These are phyloP conservation scores for Drosophila subpulchrella DNA, from an alignment of 1,140 invertebrate species.

Conservation along the genomic window DNA sequence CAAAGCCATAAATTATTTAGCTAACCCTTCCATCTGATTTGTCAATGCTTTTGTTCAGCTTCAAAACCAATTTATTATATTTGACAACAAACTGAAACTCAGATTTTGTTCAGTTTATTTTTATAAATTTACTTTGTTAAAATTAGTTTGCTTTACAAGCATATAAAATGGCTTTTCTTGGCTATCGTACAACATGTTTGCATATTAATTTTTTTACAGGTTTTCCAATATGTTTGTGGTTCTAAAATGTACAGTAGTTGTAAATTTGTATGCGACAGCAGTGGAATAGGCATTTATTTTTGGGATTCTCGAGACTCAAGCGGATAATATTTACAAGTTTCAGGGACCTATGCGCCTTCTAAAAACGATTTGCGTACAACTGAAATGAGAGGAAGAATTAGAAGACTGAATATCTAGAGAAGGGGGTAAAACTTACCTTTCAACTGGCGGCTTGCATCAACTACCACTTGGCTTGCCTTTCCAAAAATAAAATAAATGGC, in stretches of 20 bases:
- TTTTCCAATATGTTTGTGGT: conserved; percentile 31
- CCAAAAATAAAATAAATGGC: conserved; percentile 26
- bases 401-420: neutral
- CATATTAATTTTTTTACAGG: conserved; percentile 8
- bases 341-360: conserved; percentile 42
- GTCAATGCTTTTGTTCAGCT: conserved; percentile 64
- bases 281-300: conserved; percentile 49
- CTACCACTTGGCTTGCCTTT: conserved; percentile 26
- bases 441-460: conserved; percentile 25
- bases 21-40: conserved; percentile 54
- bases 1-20: conserved; percentile 3
- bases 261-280: conserved; percentile 68
- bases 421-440: conserved; percentile 18
- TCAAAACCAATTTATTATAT: conserved; percentile 14
- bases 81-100: conserved; percentile 16
- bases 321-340: conserved; percentile 49
- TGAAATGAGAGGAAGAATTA: conserved; percentile 20
- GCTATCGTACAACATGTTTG: conserved; percentile 47
- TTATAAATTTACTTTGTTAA: conserved; percentile 48
- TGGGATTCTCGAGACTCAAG: conserved; percentile 25
- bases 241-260: conserved; percentile 67
- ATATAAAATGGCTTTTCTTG: conserved; percentile 59
- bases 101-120: conserved; percentile 7
- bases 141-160: conserved; percentile 68
- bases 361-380: conserved; percentile 58